Evolutionary conservation across 2,797 vertebrate genomes (phyloP), one percentile per base, ranked within the genome.

Genomic region (Geotrypetes seraphini): DNA sequence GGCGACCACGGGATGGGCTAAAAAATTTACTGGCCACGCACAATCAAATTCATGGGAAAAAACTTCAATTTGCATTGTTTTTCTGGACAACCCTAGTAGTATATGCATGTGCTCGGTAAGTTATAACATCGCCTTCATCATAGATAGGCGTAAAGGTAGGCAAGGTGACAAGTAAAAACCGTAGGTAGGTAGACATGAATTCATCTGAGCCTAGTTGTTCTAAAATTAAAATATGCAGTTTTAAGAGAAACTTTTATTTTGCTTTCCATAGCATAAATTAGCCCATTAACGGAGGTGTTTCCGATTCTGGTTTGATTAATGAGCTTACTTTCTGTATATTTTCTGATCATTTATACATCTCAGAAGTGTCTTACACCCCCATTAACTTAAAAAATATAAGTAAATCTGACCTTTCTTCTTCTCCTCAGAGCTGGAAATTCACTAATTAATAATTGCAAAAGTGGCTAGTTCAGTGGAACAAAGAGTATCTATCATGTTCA

Each of bases 201-300:
- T n/a, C 37, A 58, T 33, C 28, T 34, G 53, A 40, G 25, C 27
- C 28, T 10, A 24, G 25, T 49, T 66, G 63, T 37, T 44, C 44
- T 11, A 19, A 23, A 12, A 23, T 11, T 14, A 16, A 30, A 31
- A n/a, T n/a, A n/a, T n/a, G n/a, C n/a, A n/a, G n/a, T n/a, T n/a
- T n/a, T n/a, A n/a, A n/a, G n/a, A 47, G 49, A 31, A n/a, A 32
- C 35, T 44, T 53, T 35, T 16, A 19, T 50, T 57, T 41, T 47
- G 36, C 37, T 58, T 49, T 42, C 46, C 30, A 36, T 41, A 17
- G 39, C 36, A 25, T 31, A 55, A 66, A 66, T 60, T 57, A 58
- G 49, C 54, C 58, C 10, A 3, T 50, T 68, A 58, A 61, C 36
- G 35, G 54, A 53, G 26, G 47, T 41, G 45, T 55, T 57, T 28